Evolutionary conservation across 2,888 invertebrate genomes (phyloP), one percentile per base, ranked within the genome.

Genomic region (Oegoconia quadripuncta): DNA sequence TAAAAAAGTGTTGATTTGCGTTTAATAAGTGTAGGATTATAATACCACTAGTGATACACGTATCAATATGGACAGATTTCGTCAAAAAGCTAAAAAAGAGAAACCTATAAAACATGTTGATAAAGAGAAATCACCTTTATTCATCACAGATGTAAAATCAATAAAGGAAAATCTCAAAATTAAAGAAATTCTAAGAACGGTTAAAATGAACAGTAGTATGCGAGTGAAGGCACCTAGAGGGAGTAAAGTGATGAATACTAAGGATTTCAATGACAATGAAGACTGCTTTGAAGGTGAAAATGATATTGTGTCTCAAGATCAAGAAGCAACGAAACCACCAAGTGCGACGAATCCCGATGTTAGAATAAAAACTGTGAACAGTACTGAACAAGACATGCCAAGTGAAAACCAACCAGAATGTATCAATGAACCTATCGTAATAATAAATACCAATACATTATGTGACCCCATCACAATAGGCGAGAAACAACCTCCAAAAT

Each of bases 181-280:
- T 34, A 81, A 74, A 43, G 82, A 84, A 49, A 82, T 84, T 40
- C 62, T 86, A 31, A 63, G 79, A 46, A 81, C 74, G 6, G 86
- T 84, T 0, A 86, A 83, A 67, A 83, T 83, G 74, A 84, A 78
- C 32, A 83, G 76, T 34, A 82, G 81, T 48, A 78, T 80, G 77
- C 64, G 80, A 22, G 53, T 82, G 16, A 81, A 81, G 46, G 78
- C 76, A 1, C 82, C 81, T 2, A 63, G 65, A 8, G 78, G 77
- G 1, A 80, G 77, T 41, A 80, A 74, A 61, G 72, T 80, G 12
- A 76, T 83, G 74, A 66, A 70, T 37, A 77, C 64, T 42, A 76
- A 73, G 50, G 79, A 82, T 43, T 75, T 79, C 36, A 74, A 67
- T 42, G 74, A 74, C 2, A 64, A 61, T 16, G 78, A 77, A 13